Evolutionary conservation across 2,888 invertebrate genomes (phyloP), one percentile per base, ranked within the genome.

Genomic region (Sminthurinus aureus): DNA sequence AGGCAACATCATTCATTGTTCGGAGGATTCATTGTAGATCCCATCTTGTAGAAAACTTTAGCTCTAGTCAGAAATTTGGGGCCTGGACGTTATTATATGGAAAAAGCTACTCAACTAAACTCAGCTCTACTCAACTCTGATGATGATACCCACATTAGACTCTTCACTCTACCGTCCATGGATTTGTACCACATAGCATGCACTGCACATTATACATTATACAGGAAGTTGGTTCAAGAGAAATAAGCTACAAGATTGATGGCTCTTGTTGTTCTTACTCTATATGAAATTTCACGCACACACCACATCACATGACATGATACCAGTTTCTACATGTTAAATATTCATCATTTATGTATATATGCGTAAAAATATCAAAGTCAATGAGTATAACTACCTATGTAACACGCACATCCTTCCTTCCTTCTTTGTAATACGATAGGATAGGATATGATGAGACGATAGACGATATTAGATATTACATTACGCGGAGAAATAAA

Each of bases 191-290:
- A 24, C 20, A 71, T 22, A 22, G 67, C 6, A 11, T 52, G 52
- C 18, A 58, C 18, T 58, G 1, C 9, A 58, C 18, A 15, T 2
- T 58, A 58, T 58, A 13, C 58, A 38, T 6, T 38, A 38, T 58
- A 15, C 58, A 18, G 58, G 58, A 58, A 58, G 58, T 15, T 58
- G 58, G 15, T 58, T 58, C 58, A 18, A 18, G 58, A 67, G 80
- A 80, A 80, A 73, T 80, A 80, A 80, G 80, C 80, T 73, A 13
- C 71, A 80, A 80, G 80, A 80, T 80, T 80, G 80, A 80, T 80
- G 80, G 71, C 80, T 71, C 71, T 67, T 73, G 67, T 18, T 58
- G 58, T 58, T 58, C 38, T 38, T 38, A 6, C 38, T 38, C 38
- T 38, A 38, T 38, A 38, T 38, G 38, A 38, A 38, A 38, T 38